phyloP scores from a whole-genome alignment of 1,140 invertebrate species.

The Temnothorax curvispinosus region DNA sequence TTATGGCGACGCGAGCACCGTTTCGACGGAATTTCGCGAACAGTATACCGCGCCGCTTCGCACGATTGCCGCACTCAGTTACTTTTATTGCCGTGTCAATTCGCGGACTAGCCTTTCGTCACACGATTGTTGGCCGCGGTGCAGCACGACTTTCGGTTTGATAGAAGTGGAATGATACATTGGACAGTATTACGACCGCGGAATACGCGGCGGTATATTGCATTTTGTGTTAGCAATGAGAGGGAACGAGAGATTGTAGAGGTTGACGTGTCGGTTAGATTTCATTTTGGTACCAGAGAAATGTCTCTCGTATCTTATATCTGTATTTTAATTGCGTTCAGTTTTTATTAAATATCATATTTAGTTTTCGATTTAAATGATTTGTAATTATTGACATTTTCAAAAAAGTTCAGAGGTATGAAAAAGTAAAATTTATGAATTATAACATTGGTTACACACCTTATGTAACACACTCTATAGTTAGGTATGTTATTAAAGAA shows the following conservation, averaged over 20 bases:
- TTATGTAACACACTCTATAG: neutral
- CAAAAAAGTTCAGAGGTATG: neutral
- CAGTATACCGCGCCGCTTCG: conserved; percentile 35
- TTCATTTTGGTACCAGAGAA: neutral
- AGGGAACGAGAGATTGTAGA: neutral
- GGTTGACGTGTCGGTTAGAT: neutral
- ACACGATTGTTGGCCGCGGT: conserved; percentile 16
- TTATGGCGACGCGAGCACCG: conserved; percentile 43
- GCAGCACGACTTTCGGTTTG: conserved; percentile 26
- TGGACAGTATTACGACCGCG: conserved; percentile 27
- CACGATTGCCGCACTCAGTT: conserved; percentile 53
- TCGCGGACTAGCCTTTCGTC: conserved; percentile 45
- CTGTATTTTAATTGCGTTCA: neutral
- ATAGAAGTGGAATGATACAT: conserved; percentile 23
- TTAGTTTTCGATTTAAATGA: neutral
- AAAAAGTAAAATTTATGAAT: neutral
- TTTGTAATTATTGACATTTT: neutral
- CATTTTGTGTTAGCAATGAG: conserved; percentile 30
- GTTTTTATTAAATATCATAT: neutral
- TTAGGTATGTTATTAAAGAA: neutral
- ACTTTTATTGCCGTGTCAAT: conserved; percentile 59
- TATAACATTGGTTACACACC: neutral
- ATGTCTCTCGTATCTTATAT: neutral
- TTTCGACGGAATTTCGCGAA: conserved; percentile 49
- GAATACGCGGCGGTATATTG: conserved; percentile 19